Base-by-base conservation (phyloP, 2,797 vertebrate species). In the Gymnoscopelus microlampas region DNA sequence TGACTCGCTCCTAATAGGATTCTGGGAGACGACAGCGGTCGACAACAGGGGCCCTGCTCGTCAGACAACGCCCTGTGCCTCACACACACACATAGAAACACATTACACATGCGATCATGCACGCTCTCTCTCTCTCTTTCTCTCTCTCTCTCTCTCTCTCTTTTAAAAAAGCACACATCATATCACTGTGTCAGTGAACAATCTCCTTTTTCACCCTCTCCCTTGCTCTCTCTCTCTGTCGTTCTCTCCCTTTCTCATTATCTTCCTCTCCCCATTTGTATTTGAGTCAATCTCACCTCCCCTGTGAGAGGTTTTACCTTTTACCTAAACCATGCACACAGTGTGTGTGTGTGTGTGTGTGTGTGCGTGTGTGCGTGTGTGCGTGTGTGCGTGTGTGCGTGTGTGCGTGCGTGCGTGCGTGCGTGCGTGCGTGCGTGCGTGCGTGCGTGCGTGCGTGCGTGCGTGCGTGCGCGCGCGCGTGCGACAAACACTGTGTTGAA, bases 1-100 rank as follows among this genome's bases (percentile, higher is more conserved):
- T 93, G 88, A 92, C 90, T 92, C 86, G 82, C 85, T 91, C 90
- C 89, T 92, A 91, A 91, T 88, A 91, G 91, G 92, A 92, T 89
- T 90, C 90, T 90, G 88, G 89, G 78, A 90, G 74, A 87, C 57
- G 76, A 62, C 76, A 55, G 78, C 78, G 80, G 78, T 79, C 78
- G 77, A 89, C 85, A 86, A 87, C 84, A 90, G 86, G 81, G 80
- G 84, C 88, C 84, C 86, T 71, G 76, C 80, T 87, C 84, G 87
- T 86, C 87, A 85, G 81, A 87, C 81, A 87, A 85, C 81, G 64
- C 85, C 83, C 79, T 68, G 39, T 32, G 63, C 71, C 84, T 79
- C 49, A 71, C 53, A 61, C 66, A 63, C 26, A 60, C 24, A 53
- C 15, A 70, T 7, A 44, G 11, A 48, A 12, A 12, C 4, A 10